Conservation (phyloP, 2,888 invertebrate genomes). For the Helleia helle region DNA sequence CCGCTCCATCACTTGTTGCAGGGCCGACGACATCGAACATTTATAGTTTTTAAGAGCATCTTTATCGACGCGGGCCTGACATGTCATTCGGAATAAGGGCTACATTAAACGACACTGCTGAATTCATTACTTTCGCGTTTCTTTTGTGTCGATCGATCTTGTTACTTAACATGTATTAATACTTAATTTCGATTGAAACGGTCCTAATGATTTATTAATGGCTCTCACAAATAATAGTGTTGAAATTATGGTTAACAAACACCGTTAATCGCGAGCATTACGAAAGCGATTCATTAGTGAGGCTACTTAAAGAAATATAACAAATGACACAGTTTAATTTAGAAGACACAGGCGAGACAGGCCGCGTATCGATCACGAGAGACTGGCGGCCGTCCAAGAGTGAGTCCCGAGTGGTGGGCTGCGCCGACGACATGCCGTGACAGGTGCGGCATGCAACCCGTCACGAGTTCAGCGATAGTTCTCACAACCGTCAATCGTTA, state of each 20-base stretch:
- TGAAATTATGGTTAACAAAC: constrained; percentile 20
- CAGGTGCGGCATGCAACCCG: constrained; percentile 71
- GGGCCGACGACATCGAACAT: constrained; percentile 56
- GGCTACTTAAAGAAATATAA: constrained; percentile 61
- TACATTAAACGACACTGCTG: constrained; percentile 36
- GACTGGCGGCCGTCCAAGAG: constrained; percentile 63
- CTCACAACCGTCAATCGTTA: constrained; percentile 25
- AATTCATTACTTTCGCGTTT: constrained; percentile 33
- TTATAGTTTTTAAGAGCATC: constrained; percentile 67
- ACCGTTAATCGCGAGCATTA: constrained; percentile 32
- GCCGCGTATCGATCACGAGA: constrained; percentile 60
- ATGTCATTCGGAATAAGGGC: constrained; percentile 44
- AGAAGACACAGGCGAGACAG: constrained; percentile 67
- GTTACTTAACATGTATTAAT: constrained; percentile 17
- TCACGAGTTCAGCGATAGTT: constrained; percentile 48
- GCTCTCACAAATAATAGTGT: constrained; percentile 9
- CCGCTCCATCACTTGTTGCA: constrained; percentile 48
- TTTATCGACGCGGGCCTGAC: constrained; percentile 66
- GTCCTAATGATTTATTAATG: constrained; percentile 10
- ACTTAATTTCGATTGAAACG: constrained; percentile 11
- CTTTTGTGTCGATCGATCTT: constrained; percentile 25
- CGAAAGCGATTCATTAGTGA: constrained; percentile 48
- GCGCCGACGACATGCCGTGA: constrained; percentile 58
- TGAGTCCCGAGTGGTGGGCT: constrained; percentile 63
- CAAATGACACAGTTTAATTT: constrained; percentile 71